Base-by-base conservation (phyloP, 2,888 invertebrate species). In the Halictus quadricinctus region DNA sequence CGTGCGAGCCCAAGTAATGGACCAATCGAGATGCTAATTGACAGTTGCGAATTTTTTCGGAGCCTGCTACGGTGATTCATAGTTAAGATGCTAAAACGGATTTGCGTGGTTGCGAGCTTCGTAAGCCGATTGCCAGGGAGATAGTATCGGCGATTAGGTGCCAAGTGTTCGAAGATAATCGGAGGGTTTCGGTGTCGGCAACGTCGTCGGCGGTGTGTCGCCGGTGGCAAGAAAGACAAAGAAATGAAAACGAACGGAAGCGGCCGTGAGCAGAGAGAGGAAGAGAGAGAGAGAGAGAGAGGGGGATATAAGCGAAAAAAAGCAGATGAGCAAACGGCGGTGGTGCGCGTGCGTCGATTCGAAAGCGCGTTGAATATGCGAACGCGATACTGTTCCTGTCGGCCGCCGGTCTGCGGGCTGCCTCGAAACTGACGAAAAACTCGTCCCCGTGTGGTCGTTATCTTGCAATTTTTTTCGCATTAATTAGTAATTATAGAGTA, bases 401-500 rank as follows among this genome's bases (percentile, higher is more conserved):
- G 48, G 78, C 84, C 84, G 84, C 79, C 83, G 84, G 78, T 64
- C 66, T 72, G 79, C 72, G 79, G 73, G 41, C 8, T 25, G 73
- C 85, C 73, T 83, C 72, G 50, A 83, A 69, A 81, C 84, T 70
- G 36, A 60, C 77, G 75, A 82, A 85, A 84, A 85, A 85, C 85
- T 83, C 73, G 84, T 77, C 84, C 54, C 21, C 36, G 73, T 70
- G 50, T 69, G 54, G 76, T 77, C 76, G 84, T 85, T 80, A 85
- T 84, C 70, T 74, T 43, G 79, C 50, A 72, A 84, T 84, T 85
- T 85, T 66, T 85, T 84, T 83, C 75, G 75, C 72, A 84, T 76
- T 84, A 80, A 84, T 85, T 85, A 85, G 76, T 84, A 84, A 84
- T 84, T 80, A 76, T 84, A 80, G 76, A 74, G 84, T 84, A 69